Base-by-base conservation (phyloP, 2,888 invertebrate species). In the Brachynemurus nebulosus region DNA sequence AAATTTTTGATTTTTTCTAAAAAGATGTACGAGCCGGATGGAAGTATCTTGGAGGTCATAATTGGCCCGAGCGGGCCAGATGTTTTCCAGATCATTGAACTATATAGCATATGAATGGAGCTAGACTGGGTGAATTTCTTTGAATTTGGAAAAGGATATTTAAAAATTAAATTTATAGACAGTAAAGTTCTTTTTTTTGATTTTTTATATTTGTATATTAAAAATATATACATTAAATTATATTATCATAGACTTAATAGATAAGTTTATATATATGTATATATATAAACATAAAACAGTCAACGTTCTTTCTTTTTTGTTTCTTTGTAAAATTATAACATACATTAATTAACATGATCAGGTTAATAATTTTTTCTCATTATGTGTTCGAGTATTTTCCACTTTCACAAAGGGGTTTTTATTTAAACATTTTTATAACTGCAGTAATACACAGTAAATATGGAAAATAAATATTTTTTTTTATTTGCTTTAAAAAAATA, bases 141-240 rank as follows among this genome's bases (percentile, higher is more conserved):
- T n/a, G n/a, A n/a, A n/a, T n/a, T n/a, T n/a, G n/a, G n/a, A n/a
- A n/a, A n/a, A n/a, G n/a, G n/a, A n/a, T n/a, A n/a, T n/a, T n/a
- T n/a, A n/a, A n/a, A n/a, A n/a, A n/a, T n/a, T n/a, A n/a, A n/a
- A n/a, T n/a, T n/a, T n/a, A n/a, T n/a, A n/a, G n/a, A n/a, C n/a
- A n/a, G n/a, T n/a, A n/a, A n/a, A n/a, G n/a, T n/a, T n/a, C n/a
- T n/a, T n/a, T n/a, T n/a, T n/a, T n/a, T n/a, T 23, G 9, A 14
- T 23, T 39, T 39, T 42, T 42, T 34, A 34, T 42, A 34, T 42
- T 42, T 42, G 34, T 42, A 42, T 42, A 42, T 42, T 42, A 42
- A 42, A 42, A 42, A 42, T 42, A 42, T 42, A 42, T 42, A 42
- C 42, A 42, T 42, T 42, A 42, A 42, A 25, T 42, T 20, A 25